Percentiles rank a stretch among this genome's conserved stretches.
These are phyloP conservation scores for Allygus modestus DNA, from an alignment of 2,888 invertebrate species.

Conservation along the genomic window DNA sequence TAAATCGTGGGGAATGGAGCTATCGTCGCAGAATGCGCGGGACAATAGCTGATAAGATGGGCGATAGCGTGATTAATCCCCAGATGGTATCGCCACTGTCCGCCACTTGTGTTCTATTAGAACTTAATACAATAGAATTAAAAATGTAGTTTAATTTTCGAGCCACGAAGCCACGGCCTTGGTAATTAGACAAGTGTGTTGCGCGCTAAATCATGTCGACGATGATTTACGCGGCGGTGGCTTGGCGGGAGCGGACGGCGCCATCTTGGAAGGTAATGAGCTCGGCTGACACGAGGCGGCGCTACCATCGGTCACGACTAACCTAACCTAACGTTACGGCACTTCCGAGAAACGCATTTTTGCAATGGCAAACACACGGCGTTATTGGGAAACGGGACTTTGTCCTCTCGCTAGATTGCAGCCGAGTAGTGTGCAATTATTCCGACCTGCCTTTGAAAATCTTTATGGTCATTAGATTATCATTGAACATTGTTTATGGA, in stretches of 20 bases:
- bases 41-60: slow-evolving; percentile 59
- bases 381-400: neutral
- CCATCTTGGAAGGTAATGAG: slow-evolving; percentile 52
- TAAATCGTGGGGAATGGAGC: slow-evolving; percentile 49
- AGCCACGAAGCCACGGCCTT: slow-evolving; percentile 35
- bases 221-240: slow-evolving; percentile 56
- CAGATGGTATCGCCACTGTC: slow-evolving; percentile 38
- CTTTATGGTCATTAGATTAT: no score
- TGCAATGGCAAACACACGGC: slow-evolving; percentile 9
- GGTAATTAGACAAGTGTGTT: slow-evolving; percentile 60
- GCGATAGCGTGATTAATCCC: slow-evolving; percentile 54
- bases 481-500: no score
- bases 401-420: neutral
- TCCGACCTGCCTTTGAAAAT: no score
- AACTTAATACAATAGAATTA: slow-evolving; percentile 60
- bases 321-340: slow-evolving; percentile 44
- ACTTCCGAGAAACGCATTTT: slow-evolving; percentile 31
- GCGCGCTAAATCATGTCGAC: slow-evolving; percentile 59
- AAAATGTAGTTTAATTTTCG: slow-evolving; percentile 59
- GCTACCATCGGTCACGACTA: slow-evolving; percentile 59
- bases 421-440: neutral
- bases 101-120: slow-evolving; percentile 59
- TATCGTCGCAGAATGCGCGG: slow-evolving; percentile 55
- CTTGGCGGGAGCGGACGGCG: slow-evolving; percentile 38
- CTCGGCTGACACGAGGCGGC: slow-evolving; percentile 42